Evolutionary conservation across 1,140 invertebrate genomes (phyloP).

Genomic region (Ostrea edulis): DNA sequence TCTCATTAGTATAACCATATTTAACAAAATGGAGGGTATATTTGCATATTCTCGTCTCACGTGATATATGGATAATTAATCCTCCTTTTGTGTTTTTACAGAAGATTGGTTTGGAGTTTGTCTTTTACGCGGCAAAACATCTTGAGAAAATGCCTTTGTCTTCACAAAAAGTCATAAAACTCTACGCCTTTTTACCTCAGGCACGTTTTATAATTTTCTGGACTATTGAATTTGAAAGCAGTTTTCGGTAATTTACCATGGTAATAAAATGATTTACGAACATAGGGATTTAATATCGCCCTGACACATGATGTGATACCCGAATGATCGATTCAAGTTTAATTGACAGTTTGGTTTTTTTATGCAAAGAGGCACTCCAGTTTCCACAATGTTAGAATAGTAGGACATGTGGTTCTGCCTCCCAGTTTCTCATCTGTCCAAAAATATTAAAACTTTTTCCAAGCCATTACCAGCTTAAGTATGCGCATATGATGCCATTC

Average conservation of each 20-base stretch:
- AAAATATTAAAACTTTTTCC: slow-evolving; percentile 14
- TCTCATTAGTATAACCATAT: slow-evolving; percentile 15
- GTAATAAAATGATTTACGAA: slow-evolving; percentile 57
- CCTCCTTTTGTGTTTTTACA: slow-evolving; percentile 31
- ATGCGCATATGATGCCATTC: slow-evolving; percentile 38
- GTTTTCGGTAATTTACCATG: slow-evolving; percentile 54
- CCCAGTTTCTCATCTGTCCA: slow-evolving; percentile 37
- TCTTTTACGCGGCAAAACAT: slow-evolving; percentile 33
- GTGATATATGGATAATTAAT: slow-evolving; percentile 46
- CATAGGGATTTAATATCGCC: slow-evolving; percentile 50
- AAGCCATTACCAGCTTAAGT: slow-evolving; percentile 8
- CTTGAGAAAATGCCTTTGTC: slow-evolving; percentile 30
- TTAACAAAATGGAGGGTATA: neutral
- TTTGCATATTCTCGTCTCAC: slow-evolving; percentile 41
- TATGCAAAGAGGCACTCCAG: slow-evolving; percentile 54
- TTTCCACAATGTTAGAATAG: neutral
- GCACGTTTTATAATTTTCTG: slow-evolving; percentile 54
- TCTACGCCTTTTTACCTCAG: slow-evolving; percentile 27
- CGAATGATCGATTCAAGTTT: slow-evolving; percentile 54
- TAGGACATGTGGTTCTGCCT: slow-evolving; percentile 28
- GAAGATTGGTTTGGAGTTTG: slow-evolving; percentile 34
- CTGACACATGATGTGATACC: slow-evolving; percentile 47
- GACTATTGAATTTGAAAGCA: slow-evolving; percentile 54
- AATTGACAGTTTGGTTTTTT: slow-evolving; percentile 52
- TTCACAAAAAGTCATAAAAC: slow-evolving; percentile 41